A percentile compares a stretch with the other conserved stretches of the same genome.
Evolutionary conservation across 2,888 invertebrate genomes (phyloP).

Genomic region (Molorchus minor): DNA sequence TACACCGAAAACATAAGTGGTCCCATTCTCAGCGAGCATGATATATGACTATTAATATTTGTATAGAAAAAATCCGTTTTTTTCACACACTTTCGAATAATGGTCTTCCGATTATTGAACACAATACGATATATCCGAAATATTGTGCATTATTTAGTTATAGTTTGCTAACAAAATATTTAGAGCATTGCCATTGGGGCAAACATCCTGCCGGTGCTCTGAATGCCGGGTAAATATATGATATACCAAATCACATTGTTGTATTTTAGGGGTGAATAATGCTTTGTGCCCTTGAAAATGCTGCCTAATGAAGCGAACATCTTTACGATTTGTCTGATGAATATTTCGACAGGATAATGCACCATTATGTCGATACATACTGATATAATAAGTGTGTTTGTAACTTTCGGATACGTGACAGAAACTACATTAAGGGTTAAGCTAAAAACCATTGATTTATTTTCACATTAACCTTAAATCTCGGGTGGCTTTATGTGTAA

Average conservation of each 20-base stretch:
- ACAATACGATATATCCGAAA: constrained; percentile 33
- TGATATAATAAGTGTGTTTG: no score
- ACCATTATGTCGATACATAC: no score
- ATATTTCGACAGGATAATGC: constrained; percentile 22
- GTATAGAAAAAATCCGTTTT: constrained; percentile 51
- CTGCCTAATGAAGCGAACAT: constrained; percentile 40
- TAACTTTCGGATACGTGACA: no score
- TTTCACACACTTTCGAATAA: constrained; percentile 53
- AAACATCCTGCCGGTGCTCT: constrained; percentile 54
- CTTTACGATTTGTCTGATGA: constrained; percentile 37
- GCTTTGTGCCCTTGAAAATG: constrained; percentile 29
- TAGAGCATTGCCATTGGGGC: constrained; percentile 54
- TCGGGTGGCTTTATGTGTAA: no score
- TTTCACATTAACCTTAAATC: no score
- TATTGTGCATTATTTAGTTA: constrained; percentile 50
- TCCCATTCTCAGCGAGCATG: constrained; percentile 46
- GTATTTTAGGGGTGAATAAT: constrained; percentile 42
- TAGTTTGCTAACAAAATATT: constrained; percentile 53
- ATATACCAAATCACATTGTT: constrained; percentile 43
- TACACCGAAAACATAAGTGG: constrained; percentile 52
- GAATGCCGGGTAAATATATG: constrained; percentile 46
- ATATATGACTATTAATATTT: constrained; percentile 46
- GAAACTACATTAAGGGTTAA: no score
- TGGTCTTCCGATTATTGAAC: constrained; percentile 46
- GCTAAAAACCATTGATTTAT: no score